Base-by-base conservation (phyloP, 2,113 vertebrate genomes). In the Spea bombifrons region DNA sequence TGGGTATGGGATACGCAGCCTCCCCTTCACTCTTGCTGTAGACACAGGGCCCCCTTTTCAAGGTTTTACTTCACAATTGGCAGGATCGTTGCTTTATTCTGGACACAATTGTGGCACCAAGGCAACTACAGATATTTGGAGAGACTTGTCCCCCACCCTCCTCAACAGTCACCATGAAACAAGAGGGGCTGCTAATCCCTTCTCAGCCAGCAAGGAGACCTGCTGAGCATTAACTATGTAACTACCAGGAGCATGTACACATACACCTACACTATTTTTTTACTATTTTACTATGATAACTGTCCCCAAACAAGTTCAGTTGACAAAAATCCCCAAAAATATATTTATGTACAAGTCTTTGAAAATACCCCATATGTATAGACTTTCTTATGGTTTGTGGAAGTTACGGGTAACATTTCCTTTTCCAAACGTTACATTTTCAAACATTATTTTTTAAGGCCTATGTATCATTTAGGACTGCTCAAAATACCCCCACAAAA, bases 101-200 rank as follows among this genome's bases (percentile, higher is more conserved):
- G 13, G 48, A 80, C 64, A 80, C 77, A 80, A 80, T 80, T 80
- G 77, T 57, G 71, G 77, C 52, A 80, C 77, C 77, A 73, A 80
- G 77, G 77, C 77, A 80, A 80, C 77, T 80, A 64, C 46, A 80
- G 77, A 80, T 67, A 80, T 80, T 80, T 73, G 70, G 72, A 79
- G 76, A 47, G 76, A 66, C 53, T 66, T 53, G 45, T 17, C n/a
- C 16, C 16, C 2, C 55, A 59, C 10, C 55, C 55, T 13, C 69
- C 30, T 30, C 67, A n/a, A 43, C 69, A 57, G 47, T 50, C 76
- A 65, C 59, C 73, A 66, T 80, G 46, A 59, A 67, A 79, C 50
- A 66, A 72, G 63, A 73, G 63, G 59, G 77, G 44, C 44, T 65
- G 77, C 64, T 80, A 80, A 80, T 80, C 77, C 71, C 50, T 66